These are phyloP conservation scores for Diplodus puntazzo DNA, from an alignment of 2,797 vertebrate species.

Conservation along the genomic window DNA sequence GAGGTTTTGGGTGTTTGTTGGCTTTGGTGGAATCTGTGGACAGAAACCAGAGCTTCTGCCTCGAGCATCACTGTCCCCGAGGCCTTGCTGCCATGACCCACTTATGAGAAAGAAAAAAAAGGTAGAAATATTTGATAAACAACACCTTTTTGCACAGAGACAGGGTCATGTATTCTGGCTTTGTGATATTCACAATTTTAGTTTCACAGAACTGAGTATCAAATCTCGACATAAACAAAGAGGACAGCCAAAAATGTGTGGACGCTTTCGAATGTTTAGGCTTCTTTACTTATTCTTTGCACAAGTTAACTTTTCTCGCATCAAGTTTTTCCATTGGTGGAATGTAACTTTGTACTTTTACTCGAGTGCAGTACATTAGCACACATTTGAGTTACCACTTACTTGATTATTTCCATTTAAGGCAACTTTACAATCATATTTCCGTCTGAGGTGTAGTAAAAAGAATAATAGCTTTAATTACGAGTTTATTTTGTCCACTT, in stretches of 20 bases:
- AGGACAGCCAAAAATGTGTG: background rate
- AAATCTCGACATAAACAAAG: background rate
- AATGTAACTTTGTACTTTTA: too few relatives aligned
- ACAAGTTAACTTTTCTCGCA: background rate
- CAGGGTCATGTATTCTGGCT: background rate
- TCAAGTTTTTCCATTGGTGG: background rate
- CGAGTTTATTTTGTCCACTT: too few relatives aligned
- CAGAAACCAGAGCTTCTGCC: background rate
- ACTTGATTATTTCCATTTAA: background rate
- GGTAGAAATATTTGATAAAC: background rate
- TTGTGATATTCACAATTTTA: background rate
- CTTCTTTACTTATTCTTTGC: background rate
- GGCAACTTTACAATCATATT: too few relatives aligned
- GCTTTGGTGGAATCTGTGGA: background rate
- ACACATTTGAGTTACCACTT: too few relatives aligned
- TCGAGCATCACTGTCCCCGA: background rate
- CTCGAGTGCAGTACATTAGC: too few relatives aligned
- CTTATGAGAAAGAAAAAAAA: background rate
- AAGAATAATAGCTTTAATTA: too few relatives aligned
- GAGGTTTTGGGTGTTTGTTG: background rate
- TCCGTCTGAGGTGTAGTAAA: too few relatives aligned
- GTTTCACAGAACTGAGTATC: background rate
- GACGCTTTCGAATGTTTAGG: too few relatives aligned
- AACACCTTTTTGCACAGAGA: conserved; percentile 3
- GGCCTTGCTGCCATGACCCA: background rate